Percentiles rank a stretch among this genome's conserved stretches.
phyloP scores from a whole-genome alignment of 2,888 invertebrate genomes.

The Meta bourneti region DNA sequence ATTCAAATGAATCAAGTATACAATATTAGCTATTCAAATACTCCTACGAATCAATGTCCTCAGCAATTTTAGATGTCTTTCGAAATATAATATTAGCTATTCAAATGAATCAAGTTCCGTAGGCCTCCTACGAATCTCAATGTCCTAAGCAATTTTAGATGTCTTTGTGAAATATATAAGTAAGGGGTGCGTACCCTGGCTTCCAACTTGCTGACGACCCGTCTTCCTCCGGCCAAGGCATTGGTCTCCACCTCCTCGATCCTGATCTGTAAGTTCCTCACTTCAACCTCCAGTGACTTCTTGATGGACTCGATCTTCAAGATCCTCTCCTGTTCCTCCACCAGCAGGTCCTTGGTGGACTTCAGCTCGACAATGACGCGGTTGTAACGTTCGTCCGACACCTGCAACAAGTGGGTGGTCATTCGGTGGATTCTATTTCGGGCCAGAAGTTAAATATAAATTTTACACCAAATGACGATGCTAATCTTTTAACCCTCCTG shows the following conservation, averaged over 20 bases:
- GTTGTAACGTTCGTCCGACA: slow-evolving; percentile 94
- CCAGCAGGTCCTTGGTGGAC: slow-evolving; percentile 94
- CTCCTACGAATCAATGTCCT: too few relatives aligned
- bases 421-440: background rate
- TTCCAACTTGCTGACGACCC: slow-evolving; percentile 98
- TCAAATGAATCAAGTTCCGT: too few relatives aligned
- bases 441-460: too few relatives aligned
- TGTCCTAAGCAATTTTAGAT: too few relatives aligned
- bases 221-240: slow-evolving; percentile 96
- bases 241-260: slow-evolving; percentile 98
- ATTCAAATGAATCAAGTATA: too few relatives aligned
- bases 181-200: slow-evolving; percentile 84
- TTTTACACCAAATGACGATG: too few relatives aligned
- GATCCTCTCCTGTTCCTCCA: slow-evolving; percentile 97
- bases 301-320: slow-evolving; percentile 98
- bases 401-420: slow-evolving; percentile 79
- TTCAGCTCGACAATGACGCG: slow-evolving; percentile 94
- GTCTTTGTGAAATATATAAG: too few relatives aligned
- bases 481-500: too few relatives aligned
- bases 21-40: too few relatives aligned
- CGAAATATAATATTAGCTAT: too few relatives aligned
- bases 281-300: slow-evolving; percentile 98
- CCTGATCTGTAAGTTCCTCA: slow-evolving; percentile 95
- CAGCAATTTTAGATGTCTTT: too few relatives aligned
- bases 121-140: too few relatives aligned